These are phyloP conservation scores for Drosophila flavopinicola DNA, from an alignment of 2,888 invertebrate species.

Conservation along the genomic window DNA sequence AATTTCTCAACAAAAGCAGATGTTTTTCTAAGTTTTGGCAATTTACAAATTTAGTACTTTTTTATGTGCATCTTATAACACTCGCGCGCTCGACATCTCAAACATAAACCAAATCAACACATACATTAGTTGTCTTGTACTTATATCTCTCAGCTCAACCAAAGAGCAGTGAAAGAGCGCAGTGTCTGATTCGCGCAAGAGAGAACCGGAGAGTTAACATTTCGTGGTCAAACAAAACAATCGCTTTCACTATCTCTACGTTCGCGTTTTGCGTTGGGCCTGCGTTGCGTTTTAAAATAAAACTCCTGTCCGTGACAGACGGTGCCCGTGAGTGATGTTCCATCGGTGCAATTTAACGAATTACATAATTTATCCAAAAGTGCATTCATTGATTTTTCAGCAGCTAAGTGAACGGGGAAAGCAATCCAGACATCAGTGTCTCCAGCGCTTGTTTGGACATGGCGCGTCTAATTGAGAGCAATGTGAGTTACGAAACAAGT, in stretches of 20 bases:
- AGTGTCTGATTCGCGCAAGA: neutral
- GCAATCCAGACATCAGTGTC: neutral
- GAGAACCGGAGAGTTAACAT: conserved; percentile 25
- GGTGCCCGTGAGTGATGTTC: conserved; percentile 38
- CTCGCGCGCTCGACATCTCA: neutral
- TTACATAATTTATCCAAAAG: conserved; percentile 58
- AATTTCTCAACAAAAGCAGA: conserved; percentile 30
- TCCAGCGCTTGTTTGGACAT: conserved; percentile 44
- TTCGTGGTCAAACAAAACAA: conserved; percentile 69
- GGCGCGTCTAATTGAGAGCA: conserved; percentile 67
- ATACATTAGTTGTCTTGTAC: neutral
- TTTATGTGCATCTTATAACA: neutral
- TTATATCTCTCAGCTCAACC: neutral
- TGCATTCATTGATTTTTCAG: conserved; percentile 52
- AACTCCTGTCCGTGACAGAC: conserved; percentile 25
- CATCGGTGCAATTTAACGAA: conserved; percentile 37
- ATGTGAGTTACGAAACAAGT: conserved; percentile 65
- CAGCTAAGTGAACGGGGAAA: too few species aligned
- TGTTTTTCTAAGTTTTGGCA: neutral
- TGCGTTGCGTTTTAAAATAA: conserved; percentile 54
- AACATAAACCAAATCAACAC: neutral
- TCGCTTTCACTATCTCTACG: conserved; percentile 55
- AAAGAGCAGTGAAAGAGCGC: conserved; percentile 7
- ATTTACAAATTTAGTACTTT: neutral
- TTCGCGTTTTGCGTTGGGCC: conserved; percentile 53